Evolutionary conservation across 2,113 vertebrate genomes (phyloP), one percentile per base, ranked within the genome.

Genomic region (Seriola aureovittata): DNA sequence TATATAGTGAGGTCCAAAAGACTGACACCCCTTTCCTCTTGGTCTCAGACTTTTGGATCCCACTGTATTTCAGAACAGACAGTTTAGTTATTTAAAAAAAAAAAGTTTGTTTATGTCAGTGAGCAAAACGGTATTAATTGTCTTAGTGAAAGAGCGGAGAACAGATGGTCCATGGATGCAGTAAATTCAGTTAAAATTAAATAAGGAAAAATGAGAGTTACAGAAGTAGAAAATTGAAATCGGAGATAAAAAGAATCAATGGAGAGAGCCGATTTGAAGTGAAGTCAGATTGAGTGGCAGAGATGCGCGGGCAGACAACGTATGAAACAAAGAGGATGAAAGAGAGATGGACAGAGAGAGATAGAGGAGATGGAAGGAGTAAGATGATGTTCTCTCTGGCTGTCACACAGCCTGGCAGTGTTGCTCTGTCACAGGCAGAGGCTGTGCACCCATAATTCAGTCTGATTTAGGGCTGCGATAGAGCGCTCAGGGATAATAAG

Each of bases 401-500:
- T 89, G 91, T 91, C 80, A 82, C 80, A 83, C 86, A 86, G 62
- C 60, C 69, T 13, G 55, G 64, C 55, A 60, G 67, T 66, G 86
- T 75, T 87, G 85, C 81, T 85, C 38, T 16, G 86, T 87, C 89
- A 79, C 70, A 78, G 70, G 73, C 83, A 65, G 82, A 87, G 84
- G 85, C 81, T 89, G 72, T 73, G 83, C 85, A 78, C 91, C 85
- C 91, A 93, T 93, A 89, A 90, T 91, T 88, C 86, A 89, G 87
- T 82, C 78, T 92, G 94, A 92, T 91, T 92, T 88, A 90, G 86
- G 68, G 84, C 87, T 58, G 85, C 34, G 81, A 92, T 93, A 82
- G 78, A 89, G 82, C 34, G 82, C 91, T 88, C 86, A 84, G 75
- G 90, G 90, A 92, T 93, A 95, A 94, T 94, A 94, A 94, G 93